Evolutionary conservation across 2,113 vertebrate species (phyloP).

Genomic region (Bubo scandiacus): DNA sequence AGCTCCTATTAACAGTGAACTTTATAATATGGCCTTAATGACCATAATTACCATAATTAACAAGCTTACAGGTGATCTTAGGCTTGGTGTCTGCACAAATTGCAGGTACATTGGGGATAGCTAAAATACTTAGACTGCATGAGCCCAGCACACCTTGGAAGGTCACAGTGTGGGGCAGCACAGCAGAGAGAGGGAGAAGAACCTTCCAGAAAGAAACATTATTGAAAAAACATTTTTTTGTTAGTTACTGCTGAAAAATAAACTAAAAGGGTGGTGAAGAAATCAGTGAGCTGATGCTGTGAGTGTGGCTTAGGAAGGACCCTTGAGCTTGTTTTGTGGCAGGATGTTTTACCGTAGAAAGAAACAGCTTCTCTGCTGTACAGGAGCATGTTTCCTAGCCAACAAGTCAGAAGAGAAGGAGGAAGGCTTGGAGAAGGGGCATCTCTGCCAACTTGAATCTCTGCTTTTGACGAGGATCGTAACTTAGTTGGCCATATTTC

Average conservation of each 20-base stretch:
- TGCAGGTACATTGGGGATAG: neutral
- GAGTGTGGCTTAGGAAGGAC: neutral
- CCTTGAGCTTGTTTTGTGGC: neutral
- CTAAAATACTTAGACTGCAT: neutral
- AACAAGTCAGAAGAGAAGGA: slow-evolving; percentile 39
- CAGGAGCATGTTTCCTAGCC: neutral
- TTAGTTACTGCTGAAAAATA: neutral
- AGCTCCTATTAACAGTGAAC: neutral
- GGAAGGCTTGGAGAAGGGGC: slow-evolving; percentile 32
- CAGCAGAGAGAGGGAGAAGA: neutral
- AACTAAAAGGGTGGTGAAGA: neutral
- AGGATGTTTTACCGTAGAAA: neutral
- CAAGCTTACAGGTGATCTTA: neutral
- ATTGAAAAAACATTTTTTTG: neutral
- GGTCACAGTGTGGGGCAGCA: neutral
- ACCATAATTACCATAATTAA: neutral
- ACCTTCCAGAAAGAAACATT: neutral
- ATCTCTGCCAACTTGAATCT: neutral
- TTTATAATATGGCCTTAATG: neutral
- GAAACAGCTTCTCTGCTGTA: slow-evolving; percentile 18
- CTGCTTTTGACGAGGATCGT: slow-evolving; percentile 23
- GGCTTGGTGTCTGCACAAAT: neutral
- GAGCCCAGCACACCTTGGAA: neutral
- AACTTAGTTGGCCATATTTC: neutral
- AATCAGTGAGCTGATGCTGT: neutral